Evolutionary conservation across 2,797 vertebrate genomes (phyloP).

Genomic region (Champsocephalus gunnari): DNA sequence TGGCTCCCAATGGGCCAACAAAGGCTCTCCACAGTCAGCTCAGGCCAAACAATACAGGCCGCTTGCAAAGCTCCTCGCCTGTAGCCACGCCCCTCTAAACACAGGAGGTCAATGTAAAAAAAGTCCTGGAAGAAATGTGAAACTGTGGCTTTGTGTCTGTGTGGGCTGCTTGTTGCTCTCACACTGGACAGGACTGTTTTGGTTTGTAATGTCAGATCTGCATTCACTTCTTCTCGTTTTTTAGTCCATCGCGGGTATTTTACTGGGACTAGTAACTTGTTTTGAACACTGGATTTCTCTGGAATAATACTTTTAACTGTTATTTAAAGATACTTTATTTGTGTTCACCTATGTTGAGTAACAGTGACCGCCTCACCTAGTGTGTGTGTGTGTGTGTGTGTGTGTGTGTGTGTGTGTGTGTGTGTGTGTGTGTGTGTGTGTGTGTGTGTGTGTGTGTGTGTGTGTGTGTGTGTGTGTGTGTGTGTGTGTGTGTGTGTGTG

Average conservation of each 20-base stretch:
- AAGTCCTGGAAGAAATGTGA: slow-evolving; percentile 58
- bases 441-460: no score
- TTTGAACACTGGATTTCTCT: no score
- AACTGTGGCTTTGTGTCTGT: slow-evolving; percentile 66
- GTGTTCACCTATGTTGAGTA: background rate
- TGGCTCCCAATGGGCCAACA: slow-evolving; percentile 71
- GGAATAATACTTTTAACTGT: background rate
- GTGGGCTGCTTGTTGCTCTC: slow-evolving; percentile 25
- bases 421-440: no score
- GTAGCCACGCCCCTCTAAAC: slow-evolving; percentile 72
- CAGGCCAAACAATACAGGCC: slow-evolving; percentile 79
- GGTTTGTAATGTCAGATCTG: background rate
- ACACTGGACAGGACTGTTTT: background rate
- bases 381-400: no score
- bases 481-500: no score
- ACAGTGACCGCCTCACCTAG: background rate
- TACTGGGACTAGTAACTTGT: background rate
- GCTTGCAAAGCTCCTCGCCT: slow-evolving; percentile 65
- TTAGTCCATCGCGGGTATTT: background rate
- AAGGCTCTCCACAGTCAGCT: slow-evolving; percentile 79
- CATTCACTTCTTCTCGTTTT: background rate
- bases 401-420: no score
- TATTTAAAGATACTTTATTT: no score
- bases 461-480: no score
- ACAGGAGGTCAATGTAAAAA: slow-evolving; percentile 46